Conservation (phyloP, 2,113 vertebrate genomes). For the Circaetus gallicus region DNA sequence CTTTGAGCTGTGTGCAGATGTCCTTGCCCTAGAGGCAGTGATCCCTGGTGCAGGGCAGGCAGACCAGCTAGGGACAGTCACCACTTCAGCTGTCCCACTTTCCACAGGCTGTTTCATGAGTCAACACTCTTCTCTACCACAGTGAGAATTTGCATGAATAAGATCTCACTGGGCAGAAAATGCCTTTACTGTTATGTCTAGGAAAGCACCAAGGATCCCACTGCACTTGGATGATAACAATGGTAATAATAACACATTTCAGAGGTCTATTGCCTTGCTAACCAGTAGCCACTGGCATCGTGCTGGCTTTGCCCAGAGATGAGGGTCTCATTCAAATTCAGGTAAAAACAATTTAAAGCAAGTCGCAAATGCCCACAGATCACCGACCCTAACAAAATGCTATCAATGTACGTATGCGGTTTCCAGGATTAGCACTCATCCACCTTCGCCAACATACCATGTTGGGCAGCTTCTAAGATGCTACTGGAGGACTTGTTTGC, state of each 20-base stretch:
- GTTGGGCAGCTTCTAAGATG: not conserved
- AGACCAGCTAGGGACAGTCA: not conserved
- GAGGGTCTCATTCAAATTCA: not conserved
- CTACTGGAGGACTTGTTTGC: not conserved
- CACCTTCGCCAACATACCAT: not conserved
- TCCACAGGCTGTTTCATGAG: not conserved
- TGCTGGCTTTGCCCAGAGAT: not conserved
- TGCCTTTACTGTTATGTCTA: not conserved
- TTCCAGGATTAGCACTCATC: not conserved
- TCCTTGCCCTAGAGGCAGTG: not conserved
- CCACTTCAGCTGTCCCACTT: not conserved
- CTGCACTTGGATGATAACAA: not conserved
- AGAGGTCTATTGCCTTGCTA: not conserved
- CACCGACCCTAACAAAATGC: not conserved
- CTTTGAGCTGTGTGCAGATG: not conserved
- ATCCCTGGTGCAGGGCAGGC: not conserved
- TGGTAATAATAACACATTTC: not conserved
- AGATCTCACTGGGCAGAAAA: not conserved
- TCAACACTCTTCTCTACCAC: not conserved
- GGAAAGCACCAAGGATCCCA: not conserved
- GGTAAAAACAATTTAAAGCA: not conserved
- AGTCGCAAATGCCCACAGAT: not conserved
- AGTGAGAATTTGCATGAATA: not conserved
- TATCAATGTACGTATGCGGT: accelerated
- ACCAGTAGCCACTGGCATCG: not conserved